Evolutionary conservation across 1,140 invertebrate species (phyloP), one percentile per base, ranked within the genome.

Genomic region (Linepithema humile): DNA sequence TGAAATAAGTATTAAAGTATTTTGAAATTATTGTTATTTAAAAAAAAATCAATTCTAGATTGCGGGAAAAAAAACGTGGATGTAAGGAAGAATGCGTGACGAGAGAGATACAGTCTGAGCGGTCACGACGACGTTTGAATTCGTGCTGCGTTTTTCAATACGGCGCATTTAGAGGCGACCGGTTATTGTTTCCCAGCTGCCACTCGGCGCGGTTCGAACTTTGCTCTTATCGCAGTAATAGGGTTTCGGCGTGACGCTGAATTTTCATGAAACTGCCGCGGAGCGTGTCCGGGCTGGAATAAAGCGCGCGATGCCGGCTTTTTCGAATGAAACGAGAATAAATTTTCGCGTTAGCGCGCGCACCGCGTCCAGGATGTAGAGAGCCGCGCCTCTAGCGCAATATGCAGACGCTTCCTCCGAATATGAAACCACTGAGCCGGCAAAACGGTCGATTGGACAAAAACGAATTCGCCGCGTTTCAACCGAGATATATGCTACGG

Each of bases 211-310:
- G 17, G 15, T 26, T 20, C 40, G 50, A 70, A 82, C 74, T 83
- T 64, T 57, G 69, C 74, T 83, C 86, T 86, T 85, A 87, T 87
- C 72, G 85, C 86, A 9, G 80, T 86, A 86, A 87, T 87, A 67
- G 72, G 85, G 59, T 75, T 59, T 53, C 72, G 69, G 82, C 72
- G 72, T 87, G 86, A 86, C 57, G 50, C 48, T 86, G 78, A 82
- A 87, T 87, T 87, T 87, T 87, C 86, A 87, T 87, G 86, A 87
- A 86, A 86, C 84, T 35, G 45, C 23, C 57, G 53, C 64, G 35
- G 12, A 69, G 50, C 59, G 80, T 72, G 82, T 86, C 83, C 62
- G 78, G 86, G n/a, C 48, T 55, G 85, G 64, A 87, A 86, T 83
- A 87, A 86, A 69, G 50, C 48, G 59, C 70, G 29, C 43, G 67